Evolutionary conservation across 2,797 vertebrate genomes (phyloP), one percentile per base, ranked within the genome.

Genomic region (Acrocephalus scirpaceus): DNA sequence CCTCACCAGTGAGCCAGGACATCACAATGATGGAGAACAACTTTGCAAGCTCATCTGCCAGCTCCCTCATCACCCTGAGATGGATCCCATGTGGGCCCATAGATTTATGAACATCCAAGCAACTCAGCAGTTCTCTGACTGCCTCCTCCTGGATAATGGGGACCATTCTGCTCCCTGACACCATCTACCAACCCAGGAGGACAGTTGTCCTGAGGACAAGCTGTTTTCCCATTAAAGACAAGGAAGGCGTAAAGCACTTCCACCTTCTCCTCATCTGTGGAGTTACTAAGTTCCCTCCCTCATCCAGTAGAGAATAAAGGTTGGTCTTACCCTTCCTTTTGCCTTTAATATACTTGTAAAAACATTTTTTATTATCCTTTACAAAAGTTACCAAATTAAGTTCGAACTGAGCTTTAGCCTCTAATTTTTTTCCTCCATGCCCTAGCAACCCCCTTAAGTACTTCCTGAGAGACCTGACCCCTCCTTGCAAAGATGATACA

Each of bases 21-120:
- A 32, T n/a, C n/a, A n/a, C n/a, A n/a, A 42, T 15, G 12, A n/a
- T 8, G 29, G 50, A 40, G 7, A 71, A 9, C 0, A 2, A 16
- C 16, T 53, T 70, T 1, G 0, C 67, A 54, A 26, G 16, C 29
- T 54, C 38, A 42, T 54, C 29, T 54, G 22, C 16, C 50, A 54
- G 2, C 4, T 32, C 38, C 50, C 7, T 50, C 48, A 50, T 50
- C 48, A 50, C 8, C 14, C 48, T 50, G 48, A n/a, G 48, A 50
- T 51, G 50, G 50, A 51, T 51, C 50, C 50, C 50, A 51, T 51
- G 27, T 51, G 50, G 27, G 5, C 50, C 16, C 27, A 29, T 29
- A 29, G 50, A 29, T 51, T 51, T 51, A 29, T 17, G 27, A 29
- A 29, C 9, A 50, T 16, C 48, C 48, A 50, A 50, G 25, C 9